Conservation (phyloP, 2,113 vertebrate species). For the Rhinolophus ferrumequinum region DNA sequence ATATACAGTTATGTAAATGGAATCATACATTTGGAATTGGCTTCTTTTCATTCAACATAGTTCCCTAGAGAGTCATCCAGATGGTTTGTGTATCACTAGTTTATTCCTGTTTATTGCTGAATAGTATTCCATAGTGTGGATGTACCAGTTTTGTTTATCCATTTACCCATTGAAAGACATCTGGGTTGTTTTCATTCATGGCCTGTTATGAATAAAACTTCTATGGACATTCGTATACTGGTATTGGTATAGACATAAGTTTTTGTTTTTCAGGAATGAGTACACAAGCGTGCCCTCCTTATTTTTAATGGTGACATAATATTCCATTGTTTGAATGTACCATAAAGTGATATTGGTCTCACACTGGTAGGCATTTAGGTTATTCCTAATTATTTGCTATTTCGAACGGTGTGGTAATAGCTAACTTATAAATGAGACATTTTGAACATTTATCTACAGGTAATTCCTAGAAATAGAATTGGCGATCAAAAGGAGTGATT, state of each 20-base stretch:
- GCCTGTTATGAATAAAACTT: neutral
- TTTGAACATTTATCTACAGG: neutral
- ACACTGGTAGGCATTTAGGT: neutral
- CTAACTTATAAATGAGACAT: neutral
- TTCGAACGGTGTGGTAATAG: neutral
- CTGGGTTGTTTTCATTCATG: neutral
- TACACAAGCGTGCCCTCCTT: neutral
- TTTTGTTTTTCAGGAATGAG: constrained; percentile 19
- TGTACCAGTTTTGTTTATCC: neutral
- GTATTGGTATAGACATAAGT: neutral
- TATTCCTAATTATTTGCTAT: constrained; percentile 21
- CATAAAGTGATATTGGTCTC: neutral
- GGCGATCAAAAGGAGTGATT: neutral
- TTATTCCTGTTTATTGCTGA: neutral
- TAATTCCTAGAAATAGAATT: constrained; percentile 45
- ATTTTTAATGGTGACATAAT: neutral
- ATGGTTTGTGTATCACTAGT: neutral
- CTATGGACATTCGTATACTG: neutral
- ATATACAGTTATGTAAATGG: neutral
- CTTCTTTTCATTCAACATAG: neutral
- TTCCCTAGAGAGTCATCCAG: neutral
- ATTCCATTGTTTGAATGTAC: neutral
- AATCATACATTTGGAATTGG: neutral
- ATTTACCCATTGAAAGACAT: neutral
- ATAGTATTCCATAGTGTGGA: neutral